Base-by-base conservation (phyloP, 1,140 invertebrate genomes). In the Drosophila willistoni region DNA sequence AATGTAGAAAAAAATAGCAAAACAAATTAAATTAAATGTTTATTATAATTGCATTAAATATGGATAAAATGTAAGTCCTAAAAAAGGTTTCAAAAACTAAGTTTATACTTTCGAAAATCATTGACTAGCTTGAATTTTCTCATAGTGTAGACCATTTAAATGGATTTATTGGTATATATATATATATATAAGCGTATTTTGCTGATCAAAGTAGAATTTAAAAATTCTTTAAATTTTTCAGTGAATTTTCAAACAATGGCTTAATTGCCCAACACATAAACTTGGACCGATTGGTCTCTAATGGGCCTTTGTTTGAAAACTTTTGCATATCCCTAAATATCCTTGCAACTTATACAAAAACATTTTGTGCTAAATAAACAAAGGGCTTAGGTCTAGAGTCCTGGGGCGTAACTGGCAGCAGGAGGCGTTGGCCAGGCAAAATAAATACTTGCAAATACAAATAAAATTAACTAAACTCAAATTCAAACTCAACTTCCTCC, bases 391-490 rank as follows among this genome's bases (percentile, higher is more conserved):
- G 41, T 39, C 47, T 14, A 42, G 29, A 42, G 59, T 76, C 63
- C 25, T 47, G 41, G 29, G 12, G 44, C 10, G n/a, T 39, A 13
- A 39, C 44, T 19, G 33, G 60, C 70, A 41, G 55, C 22, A 34
- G 6, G 55, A 34, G 55, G 55, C 55, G 55, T 57, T 33, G 14
- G 19, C 9, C 19, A 22, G 44, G 44, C 44, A 17, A 51, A 51
- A 51, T 63, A 77, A 78, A 77, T 77, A 77, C 63, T 86, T 47
- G 64, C 83, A 77, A 82, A 86, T 87, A 86, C 82, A 86, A 86
- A 86, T 86, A 86, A 86, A 86, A 86, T 86, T 87, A 86, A 87
- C 79, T 83, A 82, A 87, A 79, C 76, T 86, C 76, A 79, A 83
- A 79, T 74, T 66, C 77, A 76, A 82, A 86, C 65, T 34, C 70